Evolutionary conservation across 2,113 vertebrate genomes (phyloP), one percentile per base, ranked within the genome.

Genomic region (Pygoscelis adeliae): DNA sequence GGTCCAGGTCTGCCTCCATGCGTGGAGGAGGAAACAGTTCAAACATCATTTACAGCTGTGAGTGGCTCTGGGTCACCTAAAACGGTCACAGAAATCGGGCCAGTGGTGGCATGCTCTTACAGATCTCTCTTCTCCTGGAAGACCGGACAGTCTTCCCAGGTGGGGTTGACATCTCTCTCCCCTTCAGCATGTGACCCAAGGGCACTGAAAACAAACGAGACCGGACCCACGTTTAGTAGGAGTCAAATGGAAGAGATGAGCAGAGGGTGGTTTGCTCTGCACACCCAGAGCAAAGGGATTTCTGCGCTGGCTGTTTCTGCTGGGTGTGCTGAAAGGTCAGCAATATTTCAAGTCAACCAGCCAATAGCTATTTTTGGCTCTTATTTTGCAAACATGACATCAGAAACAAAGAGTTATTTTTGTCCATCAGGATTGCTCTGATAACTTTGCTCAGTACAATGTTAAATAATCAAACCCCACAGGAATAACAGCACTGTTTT

Each of bases 401-500:
- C 76, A 94, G 90, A 96, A 97, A 97, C 96, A 97, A 97, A 96
- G 87, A 87, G 93, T 84, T 97, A 96, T 97, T 98, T 96, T 82
- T 85, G 97, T 96, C 92, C 27, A 0, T 74, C 9, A 17, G 95
- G 92, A 89, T 83, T 83, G 67, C 73, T 96, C 93, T 87, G 94
- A 94, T 97, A 96, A 96, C 96, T 96, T 96, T 93, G 67, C 92
- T 95, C 66, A 81, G 94, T 91, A 94, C 93, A 96, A 93, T 84
- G 94, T 97, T 93, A 97, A 97, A 97, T 97, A 96, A 94, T 91
- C 97, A 96, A 97, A 89, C 49, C 89, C 95, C 91, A 91, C 70
- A 90, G 93, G 90, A 97, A 89, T 71, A 96, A 93, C 52, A 87
- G 84, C 55, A 22, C 70, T 66, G 92, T 63, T 96, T 89, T 86